phyloP scores from a whole-genome alignment of 1,140 invertebrate species.

The Ephestia elutella region DNA sequence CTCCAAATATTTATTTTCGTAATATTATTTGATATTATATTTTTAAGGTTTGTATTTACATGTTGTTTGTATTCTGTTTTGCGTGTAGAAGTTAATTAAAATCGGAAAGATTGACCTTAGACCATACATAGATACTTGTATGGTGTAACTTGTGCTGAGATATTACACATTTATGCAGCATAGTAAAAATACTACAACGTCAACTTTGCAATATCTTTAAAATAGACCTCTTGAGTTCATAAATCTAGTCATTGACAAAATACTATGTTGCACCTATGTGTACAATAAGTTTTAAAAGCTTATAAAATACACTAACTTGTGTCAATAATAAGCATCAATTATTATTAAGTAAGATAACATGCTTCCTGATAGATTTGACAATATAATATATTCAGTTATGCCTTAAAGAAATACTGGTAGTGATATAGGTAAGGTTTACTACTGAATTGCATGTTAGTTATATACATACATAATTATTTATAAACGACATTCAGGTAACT shows the following conservation, averaged over 20 bases:
- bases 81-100: too few species aligned
- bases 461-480: slow-evolving; percentile 38
- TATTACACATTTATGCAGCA: slow-evolving; percentile 3
- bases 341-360: slow-evolving; percentile 67
- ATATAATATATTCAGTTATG: slow-evolving; percentile 65
- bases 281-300: slow-evolving; percentile 18
- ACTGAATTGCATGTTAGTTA: slow-evolving; percentile 59
- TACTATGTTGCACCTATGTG: slow-evolving; percentile 7
- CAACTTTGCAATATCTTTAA: too few species aligned
- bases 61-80: too few species aligned
- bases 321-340: slow-evolving; percentile 64
- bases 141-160: too few species aligned
- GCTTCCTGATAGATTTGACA: slow-evolving; percentile 73
- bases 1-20: too few species aligned
- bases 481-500: slow-evolving; percentile 29
- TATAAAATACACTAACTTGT: slow-evolving; percentile 29
- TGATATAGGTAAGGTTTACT: slow-evolving; percentile 57
- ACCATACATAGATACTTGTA: too few species aligned
- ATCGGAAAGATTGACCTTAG: too few species aligned
- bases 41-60: too few species aligned
- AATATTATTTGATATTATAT: too few species aligned
- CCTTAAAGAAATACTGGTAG: slow-evolving; percentile 64
- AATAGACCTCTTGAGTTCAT: not conserved
- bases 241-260: slow-evolving; percentile 5
- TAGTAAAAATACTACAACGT: not conserved